Evolutionary conservation across 2,888 invertebrate genomes (phyloP).

Genomic region (Sinopyrophorus schimmeli): DNA sequence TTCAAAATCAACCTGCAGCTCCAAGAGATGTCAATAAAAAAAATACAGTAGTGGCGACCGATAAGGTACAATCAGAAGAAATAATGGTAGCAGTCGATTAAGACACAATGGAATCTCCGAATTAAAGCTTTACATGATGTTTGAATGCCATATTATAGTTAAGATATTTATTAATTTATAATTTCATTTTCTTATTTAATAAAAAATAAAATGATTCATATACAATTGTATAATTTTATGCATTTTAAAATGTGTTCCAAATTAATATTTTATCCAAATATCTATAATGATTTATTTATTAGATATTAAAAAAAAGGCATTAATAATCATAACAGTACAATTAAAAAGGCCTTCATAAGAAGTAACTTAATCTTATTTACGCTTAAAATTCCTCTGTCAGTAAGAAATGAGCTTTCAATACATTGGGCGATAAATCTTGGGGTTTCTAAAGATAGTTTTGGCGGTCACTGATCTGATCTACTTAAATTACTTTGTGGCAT

Average conservation of each 20-base stretch:
- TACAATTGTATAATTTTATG: too few species aligned
- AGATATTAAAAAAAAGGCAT: too few species aligned
- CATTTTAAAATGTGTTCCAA: too few species aligned
- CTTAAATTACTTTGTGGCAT: conserved; percentile 38
- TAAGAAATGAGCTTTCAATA: conserved; percentile 11
- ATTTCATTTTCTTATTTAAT: neutral
- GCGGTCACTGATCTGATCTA: conserved; percentile 37
- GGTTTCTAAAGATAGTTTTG: conserved; percentile 33
- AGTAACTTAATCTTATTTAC: conserved; percentile 12
- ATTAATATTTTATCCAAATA: too few species aligned
- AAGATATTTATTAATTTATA: conserved; percentile 13
- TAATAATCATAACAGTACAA: too few species aligned
- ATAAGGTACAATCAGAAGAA: too few species aligned
- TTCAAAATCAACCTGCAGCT: neutral
- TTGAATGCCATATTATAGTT: conserved; percentile 21
- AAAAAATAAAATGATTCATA: too few species aligned
- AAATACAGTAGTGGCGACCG: too few species aligned
- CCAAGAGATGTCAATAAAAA: too few species aligned
- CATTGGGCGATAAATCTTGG: conserved; percentile 6
- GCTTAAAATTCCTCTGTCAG: neutral
- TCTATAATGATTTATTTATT: too few species aligned
- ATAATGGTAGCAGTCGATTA: conserved; percentile 12
- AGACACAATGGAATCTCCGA: neutral
- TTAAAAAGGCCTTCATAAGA: too few species aligned
- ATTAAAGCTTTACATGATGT: too few species aligned